phyloP scores from a whole-genome alignment of 2,888 invertebrate genomes.

The Euclidia mi region DNA sequence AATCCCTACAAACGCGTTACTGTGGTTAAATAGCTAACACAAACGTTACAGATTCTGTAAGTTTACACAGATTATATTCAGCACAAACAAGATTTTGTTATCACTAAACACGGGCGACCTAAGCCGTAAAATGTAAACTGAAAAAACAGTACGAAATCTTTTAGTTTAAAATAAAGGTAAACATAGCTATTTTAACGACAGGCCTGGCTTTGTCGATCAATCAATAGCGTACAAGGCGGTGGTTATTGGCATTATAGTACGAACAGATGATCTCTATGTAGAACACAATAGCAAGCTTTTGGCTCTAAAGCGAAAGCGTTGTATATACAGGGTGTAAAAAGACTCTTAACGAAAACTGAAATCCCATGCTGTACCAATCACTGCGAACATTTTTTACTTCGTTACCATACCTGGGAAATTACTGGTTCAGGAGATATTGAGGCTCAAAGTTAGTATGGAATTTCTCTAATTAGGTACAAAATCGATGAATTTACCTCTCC shows the following conservation, averaged over 20 bases:
- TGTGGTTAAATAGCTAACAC: conserved; percentile 2
- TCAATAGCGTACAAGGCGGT: conserved; percentile 60
- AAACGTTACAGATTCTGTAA: conserved; percentile 1
- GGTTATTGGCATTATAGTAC: conserved; percentile 45
- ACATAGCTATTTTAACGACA: conserved; percentile 45
- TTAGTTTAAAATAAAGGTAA: conserved; percentile 41
- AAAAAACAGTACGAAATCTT: conserved; percentile 31
- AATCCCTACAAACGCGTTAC: neutral
- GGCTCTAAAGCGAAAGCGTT: conserved; percentile 22
- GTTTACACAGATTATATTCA: neutral
- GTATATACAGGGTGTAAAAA: too few species aligned
- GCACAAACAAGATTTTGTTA: neutral
- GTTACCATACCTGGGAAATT: too few species aligned
- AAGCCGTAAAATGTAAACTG: conserved; percentile 15
- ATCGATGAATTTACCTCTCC: too few species aligned
- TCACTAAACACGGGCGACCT: conserved; percentile 12
- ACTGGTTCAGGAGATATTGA: too few species aligned
- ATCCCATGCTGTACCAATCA: too few species aligned
- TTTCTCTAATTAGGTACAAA: too few species aligned
- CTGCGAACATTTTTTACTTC: too few species aligned
- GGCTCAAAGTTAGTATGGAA: too few species aligned
- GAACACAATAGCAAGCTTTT: conserved; percentile 59
- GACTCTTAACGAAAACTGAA: too few species aligned
- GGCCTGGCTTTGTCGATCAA: conserved; percentile 56
- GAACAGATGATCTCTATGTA: conserved; percentile 68